These are phyloP conservation scores for Drosophila maculinotata DNA, from an alignment of 2,888 invertebrate species.

Conservation along the genomic window DNA sequence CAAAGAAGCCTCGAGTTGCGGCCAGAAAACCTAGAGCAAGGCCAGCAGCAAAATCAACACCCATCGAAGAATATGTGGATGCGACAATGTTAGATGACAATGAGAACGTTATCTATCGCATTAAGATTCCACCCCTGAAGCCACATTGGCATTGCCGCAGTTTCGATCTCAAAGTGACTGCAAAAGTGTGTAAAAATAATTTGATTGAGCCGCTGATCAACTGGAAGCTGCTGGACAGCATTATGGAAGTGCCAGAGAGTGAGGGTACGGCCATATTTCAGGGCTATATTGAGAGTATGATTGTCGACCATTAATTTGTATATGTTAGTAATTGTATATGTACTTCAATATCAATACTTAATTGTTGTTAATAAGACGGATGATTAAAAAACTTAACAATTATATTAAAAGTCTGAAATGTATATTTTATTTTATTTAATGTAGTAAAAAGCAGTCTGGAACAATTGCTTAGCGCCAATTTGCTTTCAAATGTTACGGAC, in stretches of 20 bases:
- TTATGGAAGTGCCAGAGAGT: conserved; percentile 29
- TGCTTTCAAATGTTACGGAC: too few relatives aligned
- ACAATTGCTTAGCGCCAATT: too few relatives aligned
- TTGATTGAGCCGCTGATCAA: conserved; percentile 24
- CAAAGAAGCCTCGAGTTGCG: too few relatives aligned
- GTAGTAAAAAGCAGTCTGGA: neutral
- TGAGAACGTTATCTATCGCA: conserved; percentile 8
- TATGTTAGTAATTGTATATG: too few relatives aligned
- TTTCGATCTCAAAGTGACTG: conserved; percentile 22
- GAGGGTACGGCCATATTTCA: conserved; percentile 13
- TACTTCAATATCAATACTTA: too few relatives aligned
- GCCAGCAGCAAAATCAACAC: neutral
- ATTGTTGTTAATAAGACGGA: too few relatives aligned
- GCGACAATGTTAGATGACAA: conserved; percentile 17
- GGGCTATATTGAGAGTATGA: neutral
- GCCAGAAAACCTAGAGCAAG: neutral
- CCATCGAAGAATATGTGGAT: neutral
- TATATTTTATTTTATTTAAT: too few relatives aligned
- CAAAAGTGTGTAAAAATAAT: conserved; percentile 14
- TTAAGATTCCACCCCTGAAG: conserved; percentile 15
- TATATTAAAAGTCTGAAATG: too few relatives aligned
- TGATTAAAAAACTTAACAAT: too few relatives aligned
- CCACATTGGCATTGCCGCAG: conserved; percentile 21
- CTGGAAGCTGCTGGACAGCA: conserved; percentile 37
- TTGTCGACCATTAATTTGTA: neutral